A percentile compares a stretch with the other conserved stretches of the same genome.
These are phyloP conservation scores for Molorchus minor DNA, from an alignment of 2,888 invertebrate species.

Conservation along the genomic window DNA sequence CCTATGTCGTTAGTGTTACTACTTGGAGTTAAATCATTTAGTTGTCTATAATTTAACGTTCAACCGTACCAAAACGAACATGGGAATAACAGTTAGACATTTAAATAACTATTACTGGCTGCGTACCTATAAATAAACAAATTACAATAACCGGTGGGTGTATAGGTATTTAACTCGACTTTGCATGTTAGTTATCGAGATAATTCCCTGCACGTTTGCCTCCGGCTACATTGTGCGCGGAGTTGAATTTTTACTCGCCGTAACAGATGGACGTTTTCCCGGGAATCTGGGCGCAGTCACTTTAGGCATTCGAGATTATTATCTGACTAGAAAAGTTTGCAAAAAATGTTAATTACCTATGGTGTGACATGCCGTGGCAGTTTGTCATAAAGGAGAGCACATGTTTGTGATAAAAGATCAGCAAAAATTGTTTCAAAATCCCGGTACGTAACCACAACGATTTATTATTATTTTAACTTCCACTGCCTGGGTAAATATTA, in stretches of 20 bases:
- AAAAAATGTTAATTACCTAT: slow-evolving; percentile 15
- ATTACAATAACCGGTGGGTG: slow-evolving; percentile 3
- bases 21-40: too few species aligned
- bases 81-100: background rate
- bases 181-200: slow-evolving; percentile 52
- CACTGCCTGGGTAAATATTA: too few species aligned
- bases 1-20: too few species aligned
- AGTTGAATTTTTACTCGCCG: slow-evolving; percentile 14
- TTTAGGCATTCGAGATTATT: slow-evolving; percentile 28
- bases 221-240: slow-evolving; percentile 18
- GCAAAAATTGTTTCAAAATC: too few species aligned
- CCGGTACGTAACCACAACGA: too few species aligned
- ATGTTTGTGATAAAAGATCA: too few species aligned
- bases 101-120: background rate
- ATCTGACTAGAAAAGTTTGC: slow-evolving; percentile 8
- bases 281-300: slow-evolving; percentile 36
- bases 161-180: slow-evolving; percentile 16
- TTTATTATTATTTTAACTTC: too few species aligned
- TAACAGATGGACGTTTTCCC: slow-evolving; percentile 36
- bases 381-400: background rate
- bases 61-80: background rate
- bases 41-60: too few species aligned
- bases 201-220: slow-evolving; percentile 48
- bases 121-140: background rate
- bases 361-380: background rate